phyloP scores from a whole-genome alignment of 2,888 invertebrate genomes.

The Melanostoma mellinum region DNA sequence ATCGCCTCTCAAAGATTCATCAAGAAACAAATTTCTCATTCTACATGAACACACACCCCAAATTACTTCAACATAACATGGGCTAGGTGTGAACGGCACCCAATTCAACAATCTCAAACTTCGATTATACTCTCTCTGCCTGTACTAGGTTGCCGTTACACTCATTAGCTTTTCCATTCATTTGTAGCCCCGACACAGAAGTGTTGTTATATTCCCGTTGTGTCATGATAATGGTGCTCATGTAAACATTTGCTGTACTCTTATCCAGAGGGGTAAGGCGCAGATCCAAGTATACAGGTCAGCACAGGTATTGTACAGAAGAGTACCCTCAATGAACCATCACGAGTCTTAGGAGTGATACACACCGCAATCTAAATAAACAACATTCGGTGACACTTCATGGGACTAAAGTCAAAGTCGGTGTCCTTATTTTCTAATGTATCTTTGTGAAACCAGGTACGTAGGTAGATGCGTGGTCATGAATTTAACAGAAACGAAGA shows the following conservation, averaged over 20 bases:
- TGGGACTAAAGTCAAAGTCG: slow-evolving; percentile 6
- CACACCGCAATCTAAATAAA: slow-evolving; percentile 16
- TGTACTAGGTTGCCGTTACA: slow-evolving; percentile 53
- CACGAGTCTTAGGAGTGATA: slow-evolving; percentile 44
- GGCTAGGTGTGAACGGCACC: slow-evolving; percentile 58
- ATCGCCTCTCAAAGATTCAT: slow-evolving; percentile 20
- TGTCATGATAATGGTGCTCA: slow-evolving; percentile 42
- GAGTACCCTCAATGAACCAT: slow-evolving; percentile 36
- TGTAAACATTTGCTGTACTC: slow-evolving; percentile 42
- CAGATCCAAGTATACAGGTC: slow-evolving; percentile 45
- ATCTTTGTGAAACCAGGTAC: neutral
- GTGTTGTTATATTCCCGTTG: slow-evolving; percentile 44
- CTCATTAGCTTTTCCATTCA: slow-evolving; percentile 58
- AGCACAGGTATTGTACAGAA: slow-evolving; percentile 17
- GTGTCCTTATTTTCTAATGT: slow-evolving; percentile 1
- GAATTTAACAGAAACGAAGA: slow-evolving; percentile 27
- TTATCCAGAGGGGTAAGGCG: slow-evolving; percentile 13
- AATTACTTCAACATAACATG: slow-evolving; percentile 41
- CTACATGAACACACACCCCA: slow-evolving; percentile 18
- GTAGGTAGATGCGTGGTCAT: slow-evolving; percentile 36
- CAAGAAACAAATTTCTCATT: slow-evolving; percentile 27
- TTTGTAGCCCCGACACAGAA: slow-evolving; percentile 10
- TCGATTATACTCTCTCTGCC: slow-evolving; percentile 54
- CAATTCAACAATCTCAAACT: slow-evolving; percentile 53
- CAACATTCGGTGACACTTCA: slow-evolving; percentile 26